A percentile compares a stretch with the other conserved stretches of the same genome.
Conservation (phyloP, 2,797 vertebrate species). For the Rhadinocentrus ornatus region DNA sequence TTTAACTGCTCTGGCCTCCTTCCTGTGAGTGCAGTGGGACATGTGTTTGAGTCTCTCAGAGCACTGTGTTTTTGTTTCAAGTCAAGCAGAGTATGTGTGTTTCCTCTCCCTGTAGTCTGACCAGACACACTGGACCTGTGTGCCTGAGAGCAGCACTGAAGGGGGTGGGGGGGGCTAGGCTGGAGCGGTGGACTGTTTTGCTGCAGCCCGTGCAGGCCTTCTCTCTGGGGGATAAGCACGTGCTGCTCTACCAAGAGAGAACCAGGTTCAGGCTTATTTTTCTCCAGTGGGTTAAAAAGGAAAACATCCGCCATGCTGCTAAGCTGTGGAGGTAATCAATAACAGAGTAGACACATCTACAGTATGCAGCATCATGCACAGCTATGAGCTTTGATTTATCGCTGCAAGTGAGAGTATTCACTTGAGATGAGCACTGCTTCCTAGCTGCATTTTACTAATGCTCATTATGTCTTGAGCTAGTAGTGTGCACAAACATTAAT, state of each 20-base stretch:
- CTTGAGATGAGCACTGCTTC: slow-evolving; percentile 12
- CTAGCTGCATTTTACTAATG: slow-evolving; percentile 1
- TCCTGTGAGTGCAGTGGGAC: slow-evolving; percentile 59
- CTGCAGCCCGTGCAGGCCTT: slow-evolving; percentile 49
- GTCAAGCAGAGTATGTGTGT: slow-evolving; percentile 56
- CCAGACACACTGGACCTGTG: slow-evolving; percentile 64
- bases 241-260: slow-evolving; percentile 56
- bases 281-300: slow-evolving; percentile 36
- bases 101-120: slow-evolving; percentile 59
- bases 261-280: slow-evolving; percentile 26
- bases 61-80: slow-evolving; percentile 72
- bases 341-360: slow-evolving; percentile 31
- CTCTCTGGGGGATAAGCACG: slow-evolving; percentile 72
- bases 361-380: background rate
- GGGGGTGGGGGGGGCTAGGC: slow-evolving; percentile 20
- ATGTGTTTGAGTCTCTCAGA: slow-evolving; percentile 39
- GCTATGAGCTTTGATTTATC: slow-evolving; percentile 25
- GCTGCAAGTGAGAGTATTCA: slow-evolving; percentile 5
- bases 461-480: background rate
- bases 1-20: slow-evolving; percentile 50
- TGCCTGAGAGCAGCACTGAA: slow-evolving; percentile 21
- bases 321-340: slow-evolving; percentile 41
- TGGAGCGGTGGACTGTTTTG: slow-evolving; percentile 52
- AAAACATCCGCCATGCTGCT: slow-evolving; percentile 54
- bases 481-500: background rate